Evolutionary conservation across 2,113 vertebrate genomes (phyloP), one percentile per base, ranked within the genome.

Genomic region (Mungos mungo): DNA sequence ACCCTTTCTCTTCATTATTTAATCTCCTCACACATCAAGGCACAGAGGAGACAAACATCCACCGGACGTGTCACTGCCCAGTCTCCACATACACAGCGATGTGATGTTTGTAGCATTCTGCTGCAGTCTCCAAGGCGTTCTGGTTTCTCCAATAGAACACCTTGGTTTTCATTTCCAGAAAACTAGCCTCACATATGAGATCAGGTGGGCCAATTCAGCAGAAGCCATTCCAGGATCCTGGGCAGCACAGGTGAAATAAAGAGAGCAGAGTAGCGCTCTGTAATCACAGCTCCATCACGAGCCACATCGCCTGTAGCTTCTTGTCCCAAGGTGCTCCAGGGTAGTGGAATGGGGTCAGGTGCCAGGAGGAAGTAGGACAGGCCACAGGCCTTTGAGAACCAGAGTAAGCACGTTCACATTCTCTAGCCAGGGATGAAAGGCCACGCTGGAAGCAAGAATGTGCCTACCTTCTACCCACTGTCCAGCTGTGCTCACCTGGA

Each of bases 131-230:
- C 7, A 79, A 86, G 31, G 2, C 35, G n/a, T 63, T 83, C 68
- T 33, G 31, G 68, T 47, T 95, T 93, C 79, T 94, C 69, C 69
- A 71, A 50, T 76, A 76, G 45, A 41, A 96, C 33, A 85, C 27
- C 45, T 14, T 35, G 60, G 52, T 85, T 79, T 88, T 77, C 45
- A 54, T 57, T 92, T 65, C 79, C 41, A 60, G 88, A 77, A 74
- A 80, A 93, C 47, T 5, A 76, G 25, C 65, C 31, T 93, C 72
- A 38, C 79, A 50, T 15, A 38, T 66, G 63, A 83, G 35, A 90
- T 74, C 57, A 16, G 11, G 77, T 45, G 41, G 16, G 29, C 74
- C 21, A 25, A n/a, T 16, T 89, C 29, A 86, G 38, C 45, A 85
- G 88, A 96, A 93, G 65, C 35, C 0, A 0, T 12, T 19, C 45